phyloP scores from a whole-genome alignment of 1,140 invertebrate species.

The Drosophila varians region DNA sequence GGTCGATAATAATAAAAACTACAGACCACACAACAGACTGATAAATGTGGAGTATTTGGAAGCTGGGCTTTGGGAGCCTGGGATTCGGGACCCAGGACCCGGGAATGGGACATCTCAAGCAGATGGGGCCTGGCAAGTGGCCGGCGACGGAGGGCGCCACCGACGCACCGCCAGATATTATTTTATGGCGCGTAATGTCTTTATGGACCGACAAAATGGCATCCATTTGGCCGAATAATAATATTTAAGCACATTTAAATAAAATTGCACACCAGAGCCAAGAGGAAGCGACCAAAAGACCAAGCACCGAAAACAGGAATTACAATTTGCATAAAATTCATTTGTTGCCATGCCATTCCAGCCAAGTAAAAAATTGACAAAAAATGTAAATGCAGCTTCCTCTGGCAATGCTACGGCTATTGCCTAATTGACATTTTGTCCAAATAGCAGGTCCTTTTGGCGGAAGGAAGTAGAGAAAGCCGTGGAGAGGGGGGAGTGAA shows the following conservation, averaged over 20 bases:
- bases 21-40: constrained; percentile 36
- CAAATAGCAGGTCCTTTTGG: constrained; percentile 35
- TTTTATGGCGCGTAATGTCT: constrained; percentile 79
- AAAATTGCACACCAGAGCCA: constrained; percentile 40
- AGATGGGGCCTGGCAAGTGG: constrained; percentile 47
- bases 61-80: too few species aligned
- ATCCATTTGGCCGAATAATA: constrained; percentile 48
- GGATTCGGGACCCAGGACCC: neutral
- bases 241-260: constrained; percentile 65
- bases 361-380: constrained; percentile 19
- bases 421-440: constrained; percentile 72
- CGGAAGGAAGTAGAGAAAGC: neutral
- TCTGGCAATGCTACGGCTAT: neutral
- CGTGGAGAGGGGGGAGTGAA: neutral
- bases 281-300: neutral
- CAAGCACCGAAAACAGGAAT: constrained; percentile 15
- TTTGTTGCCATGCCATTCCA: constrained; percentile 32
- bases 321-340: constrained; percentile 71
- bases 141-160: constrained; percentile 50
- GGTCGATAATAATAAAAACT: constrained; percentile 64
- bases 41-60: constrained; percentile 30
- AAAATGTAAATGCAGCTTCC: constrained; percentile 61
- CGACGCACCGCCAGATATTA: constrained; percentile 59
- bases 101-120: neutral
- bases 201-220: constrained; percentile 59